Evolutionary conservation across 2,888 invertebrate species (phyloP).

Genomic region (Brachyptera putata): DNA sequence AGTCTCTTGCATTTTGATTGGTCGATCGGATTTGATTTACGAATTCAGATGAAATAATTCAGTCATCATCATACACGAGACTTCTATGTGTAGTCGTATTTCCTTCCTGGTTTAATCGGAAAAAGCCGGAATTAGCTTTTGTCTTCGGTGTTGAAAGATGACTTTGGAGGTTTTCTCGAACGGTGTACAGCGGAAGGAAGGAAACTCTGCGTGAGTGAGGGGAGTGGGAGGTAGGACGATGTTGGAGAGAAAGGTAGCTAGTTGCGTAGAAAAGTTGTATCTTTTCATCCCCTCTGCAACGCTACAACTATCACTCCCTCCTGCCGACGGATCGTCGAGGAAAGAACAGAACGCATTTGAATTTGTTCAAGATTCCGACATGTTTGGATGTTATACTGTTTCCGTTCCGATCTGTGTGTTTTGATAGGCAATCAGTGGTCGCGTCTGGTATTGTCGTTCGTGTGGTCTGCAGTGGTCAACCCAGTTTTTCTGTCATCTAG

Average conservation of each 20-base stretch:
- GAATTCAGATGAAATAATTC: neutral
- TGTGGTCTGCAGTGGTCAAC: neutral
- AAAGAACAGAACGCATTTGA: neutral
- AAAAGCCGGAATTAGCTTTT: neutral
- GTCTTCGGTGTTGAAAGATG: no score
- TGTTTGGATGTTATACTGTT: neutral
- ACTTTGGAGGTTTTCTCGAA: neutral
- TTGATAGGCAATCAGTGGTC: neutral
- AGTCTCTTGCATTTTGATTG: neutral
- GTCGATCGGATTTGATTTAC: neutral
- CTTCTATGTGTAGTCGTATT: neutral
- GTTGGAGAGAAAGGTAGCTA: neutral
- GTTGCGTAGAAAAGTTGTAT: neutral
- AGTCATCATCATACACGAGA: neutral
- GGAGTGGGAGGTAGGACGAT: neutral
- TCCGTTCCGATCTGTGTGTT: neutral
- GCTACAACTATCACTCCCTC: neutral
- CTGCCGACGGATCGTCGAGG: neutral
- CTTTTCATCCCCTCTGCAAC: neutral
- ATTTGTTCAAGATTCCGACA: neutral
- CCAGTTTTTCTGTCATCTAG: neutral
- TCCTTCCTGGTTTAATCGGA: slow-evolving; percentile 7
- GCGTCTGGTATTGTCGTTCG: neutral
- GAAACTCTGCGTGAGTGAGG: neutral
- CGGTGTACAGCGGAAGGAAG: neutral